Evolutionary conservation across 2,888 invertebrate genomes (phyloP).

Genomic region (Nebria brevicollis): DNA sequence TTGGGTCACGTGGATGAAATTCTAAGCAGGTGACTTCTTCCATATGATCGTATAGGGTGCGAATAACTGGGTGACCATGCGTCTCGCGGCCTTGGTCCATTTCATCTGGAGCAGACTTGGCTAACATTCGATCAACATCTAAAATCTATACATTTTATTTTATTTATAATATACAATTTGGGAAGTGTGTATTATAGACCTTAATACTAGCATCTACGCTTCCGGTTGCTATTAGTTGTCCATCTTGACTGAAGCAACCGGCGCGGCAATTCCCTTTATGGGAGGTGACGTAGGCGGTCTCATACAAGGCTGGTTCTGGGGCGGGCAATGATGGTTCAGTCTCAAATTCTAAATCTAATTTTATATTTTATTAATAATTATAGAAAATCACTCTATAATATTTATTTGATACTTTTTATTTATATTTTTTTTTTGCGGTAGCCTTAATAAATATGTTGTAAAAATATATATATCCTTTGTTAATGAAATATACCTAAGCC

Average conservation of each 20-base stretch:
- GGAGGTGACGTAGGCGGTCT: conserved; percentile 98
- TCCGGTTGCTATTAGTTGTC: conserved; percentile 96
- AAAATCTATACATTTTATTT: conserved; percentile 72
- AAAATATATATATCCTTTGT: background rate
- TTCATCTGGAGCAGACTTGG: conserved; percentile 95
- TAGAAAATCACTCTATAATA: background rate
- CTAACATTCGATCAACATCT: conserved; percentile 98
- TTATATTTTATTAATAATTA: conserved; percentile 21
- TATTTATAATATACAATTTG: conserved; percentile 2
- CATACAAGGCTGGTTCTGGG: conserved; percentile 96
- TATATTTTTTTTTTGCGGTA: no score
- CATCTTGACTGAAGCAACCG: conserved; percentile 95
- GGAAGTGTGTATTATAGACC: conserved; percentile 60
- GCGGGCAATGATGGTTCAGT: conserved; percentile 93
- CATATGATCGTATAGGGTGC: conserved; percentile 96
- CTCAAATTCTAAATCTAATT: conserved; percentile 90
- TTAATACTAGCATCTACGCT: conserved; percentile 99
- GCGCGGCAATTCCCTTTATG: conserved; percentile 97
- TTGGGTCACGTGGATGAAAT: conserved; percentile 95
- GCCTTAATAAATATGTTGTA: background rate
- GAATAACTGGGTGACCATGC: conserved; percentile 97
- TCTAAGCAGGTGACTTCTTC: conserved; percentile 97
- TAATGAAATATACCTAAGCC: conserved; percentile 65
- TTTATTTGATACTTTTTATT: no score
- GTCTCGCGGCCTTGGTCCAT: conserved; percentile 84